Evolutionary conservation across 2,888 invertebrate genomes (phyloP).

Genomic region (Eledone cirrhosa): DNA sequence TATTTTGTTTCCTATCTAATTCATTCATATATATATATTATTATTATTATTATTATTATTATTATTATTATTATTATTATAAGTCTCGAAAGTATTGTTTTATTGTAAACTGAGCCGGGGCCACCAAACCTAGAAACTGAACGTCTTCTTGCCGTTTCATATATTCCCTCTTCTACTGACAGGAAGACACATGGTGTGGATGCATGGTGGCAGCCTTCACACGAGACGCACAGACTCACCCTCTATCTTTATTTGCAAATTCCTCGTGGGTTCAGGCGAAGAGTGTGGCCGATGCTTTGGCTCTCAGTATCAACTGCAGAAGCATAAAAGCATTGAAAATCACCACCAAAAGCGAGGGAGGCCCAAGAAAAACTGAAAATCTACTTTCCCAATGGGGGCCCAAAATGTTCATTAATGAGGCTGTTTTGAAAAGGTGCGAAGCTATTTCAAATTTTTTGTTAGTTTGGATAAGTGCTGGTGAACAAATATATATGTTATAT

Average conservation of each 20-base stretch:
- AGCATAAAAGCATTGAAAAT: conserved; percentile 15
- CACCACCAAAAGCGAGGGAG: conserved; percentile 16
- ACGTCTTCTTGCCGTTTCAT: conserved; percentile 19
- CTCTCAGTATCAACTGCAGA: conserved; percentile 23
- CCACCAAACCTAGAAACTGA: conserved; percentile 13
- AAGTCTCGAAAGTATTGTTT: neutral
- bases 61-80: neutral
- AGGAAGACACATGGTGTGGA: conserved; percentile 15
- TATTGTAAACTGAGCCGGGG: conserved; percentile 23
- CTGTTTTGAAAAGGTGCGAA: conserved; percentile 24
- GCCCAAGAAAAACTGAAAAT: conserved; percentile 17
- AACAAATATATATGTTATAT: neutral
- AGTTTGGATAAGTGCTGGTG: conserved; percentile 10
- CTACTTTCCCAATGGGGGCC: conserved; percentile 11
- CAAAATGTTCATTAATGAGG: conserved; percentile 22
- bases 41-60: no score
- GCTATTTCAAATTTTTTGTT: conserved; percentile 19
- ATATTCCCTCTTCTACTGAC: conserved; percentile 25
- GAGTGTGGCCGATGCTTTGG: conserved; percentile 1
- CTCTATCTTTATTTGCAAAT: conserved; percentile 17
- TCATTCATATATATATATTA: no score
- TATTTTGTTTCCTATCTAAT: no score
- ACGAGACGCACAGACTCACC: conserved; percentile 8
- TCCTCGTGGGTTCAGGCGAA: conserved; percentile 1
- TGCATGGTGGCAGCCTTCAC: conserved; percentile 22